Conservation (phyloP, 2,797 vertebrate genomes). For the Crax fasciolata region DNA sequence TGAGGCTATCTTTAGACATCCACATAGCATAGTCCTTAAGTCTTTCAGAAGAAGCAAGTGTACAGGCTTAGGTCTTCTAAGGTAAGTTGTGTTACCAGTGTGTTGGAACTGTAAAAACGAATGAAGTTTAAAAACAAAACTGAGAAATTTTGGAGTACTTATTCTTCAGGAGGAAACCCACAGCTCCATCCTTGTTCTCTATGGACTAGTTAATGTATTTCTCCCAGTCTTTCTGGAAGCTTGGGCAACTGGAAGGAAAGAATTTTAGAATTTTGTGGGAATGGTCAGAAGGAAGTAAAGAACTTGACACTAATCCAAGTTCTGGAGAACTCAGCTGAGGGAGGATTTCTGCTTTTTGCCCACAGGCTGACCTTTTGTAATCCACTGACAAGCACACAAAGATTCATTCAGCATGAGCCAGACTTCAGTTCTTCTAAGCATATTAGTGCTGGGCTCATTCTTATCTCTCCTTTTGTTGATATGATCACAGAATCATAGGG, state of each 20-base stretch:
- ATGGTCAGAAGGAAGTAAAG: background rate
- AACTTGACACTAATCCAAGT: background rate
- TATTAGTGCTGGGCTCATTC: background rate
- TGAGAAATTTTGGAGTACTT: background rate
- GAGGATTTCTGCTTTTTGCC: background rate
- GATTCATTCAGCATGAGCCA: background rate
- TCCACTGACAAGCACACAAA: background rate
- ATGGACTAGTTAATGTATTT: background rate
- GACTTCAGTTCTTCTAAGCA: background rate
- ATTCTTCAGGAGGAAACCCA: background rate
- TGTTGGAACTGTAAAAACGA: background rate
- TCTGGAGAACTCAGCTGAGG: background rate
- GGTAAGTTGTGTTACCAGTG: background rate
- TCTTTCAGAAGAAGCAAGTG: background rate
- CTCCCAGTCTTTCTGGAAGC: background rate
- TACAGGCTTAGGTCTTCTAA: background rate
- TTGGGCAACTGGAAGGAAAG: background rate
- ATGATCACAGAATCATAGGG: background rate
- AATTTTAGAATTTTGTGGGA: background rate
- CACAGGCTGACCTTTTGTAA: background rate
- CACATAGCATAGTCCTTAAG: background rate
- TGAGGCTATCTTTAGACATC: background rate
- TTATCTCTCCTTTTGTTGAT: background rate
- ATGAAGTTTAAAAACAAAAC: background rate
- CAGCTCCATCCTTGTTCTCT: background rate